Conservation (phyloP, 2,113 vertebrate species). For the Vimba vimba region DNA sequence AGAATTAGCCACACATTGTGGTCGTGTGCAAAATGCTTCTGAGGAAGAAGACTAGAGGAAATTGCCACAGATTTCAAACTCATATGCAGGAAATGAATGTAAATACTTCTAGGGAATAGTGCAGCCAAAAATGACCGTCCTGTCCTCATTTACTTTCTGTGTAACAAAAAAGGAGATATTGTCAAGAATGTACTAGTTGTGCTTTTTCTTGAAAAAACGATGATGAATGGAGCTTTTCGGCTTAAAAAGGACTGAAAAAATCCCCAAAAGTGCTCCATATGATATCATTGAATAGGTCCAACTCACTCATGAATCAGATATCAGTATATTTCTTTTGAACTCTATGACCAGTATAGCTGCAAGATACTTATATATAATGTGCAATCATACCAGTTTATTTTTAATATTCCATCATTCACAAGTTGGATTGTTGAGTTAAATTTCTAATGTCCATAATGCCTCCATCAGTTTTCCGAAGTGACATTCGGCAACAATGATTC, state of each 20-base stretch:
- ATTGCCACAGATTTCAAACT: slow-evolving; percentile 9
- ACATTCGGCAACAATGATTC: background rate
- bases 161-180: too few relatives aligned
- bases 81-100: background rate
- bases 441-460: background rate
- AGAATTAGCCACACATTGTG: slow-evolving; percentile 32
- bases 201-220: too few relatives aligned
- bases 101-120: background rate
- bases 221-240: background rate
- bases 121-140: background rate
- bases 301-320: background rate
- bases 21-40: background rate
- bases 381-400: background rate
- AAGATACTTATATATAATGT: background rate
- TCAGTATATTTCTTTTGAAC: background rate
- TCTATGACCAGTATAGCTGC: background rate
- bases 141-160: background rate
- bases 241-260: too few relatives aligned
- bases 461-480: slow-evolving; percentile 1
- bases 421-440: background rate
- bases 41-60: background rate
- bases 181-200: too few relatives aligned
- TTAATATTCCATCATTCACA: background rate
- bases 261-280: too few relatives aligned
- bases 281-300: background rate